Conservation (phyloP, 2,797 vertebrate species). For the Pachyuromys duprasi region DNA sequence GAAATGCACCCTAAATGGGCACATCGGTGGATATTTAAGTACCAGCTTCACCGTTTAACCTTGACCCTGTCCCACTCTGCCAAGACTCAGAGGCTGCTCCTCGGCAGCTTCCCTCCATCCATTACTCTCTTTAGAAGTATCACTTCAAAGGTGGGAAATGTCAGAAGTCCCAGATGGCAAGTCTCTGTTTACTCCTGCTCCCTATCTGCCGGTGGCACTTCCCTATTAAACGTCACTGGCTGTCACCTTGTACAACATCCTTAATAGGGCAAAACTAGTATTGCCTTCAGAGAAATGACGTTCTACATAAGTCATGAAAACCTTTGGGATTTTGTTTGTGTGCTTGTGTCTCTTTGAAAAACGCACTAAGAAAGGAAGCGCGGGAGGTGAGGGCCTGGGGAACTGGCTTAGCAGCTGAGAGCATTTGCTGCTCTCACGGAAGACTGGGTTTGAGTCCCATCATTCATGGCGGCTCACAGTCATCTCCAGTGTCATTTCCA, state of each 20-base stretch:
- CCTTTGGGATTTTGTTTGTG: background rate
- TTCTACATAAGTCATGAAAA: slow-evolving; percentile 43
- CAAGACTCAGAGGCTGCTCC: background rate
- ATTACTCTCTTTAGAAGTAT: background rate
- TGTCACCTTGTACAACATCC: background rate
- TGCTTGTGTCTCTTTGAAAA: background rate
- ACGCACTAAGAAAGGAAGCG: background rate
- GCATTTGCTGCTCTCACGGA: background rate
- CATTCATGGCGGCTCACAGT: background rate
- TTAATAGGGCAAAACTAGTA: slow-evolving; percentile 36
- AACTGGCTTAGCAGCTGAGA: background rate
- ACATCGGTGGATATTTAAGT: background rate
- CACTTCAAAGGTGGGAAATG: slow-evolving; percentile 30
- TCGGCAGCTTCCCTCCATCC: background rate
- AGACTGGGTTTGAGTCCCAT: background rate
- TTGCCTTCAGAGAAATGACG: background rate
- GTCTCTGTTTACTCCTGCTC: slow-evolving; percentile 52
- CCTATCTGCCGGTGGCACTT: background rate
- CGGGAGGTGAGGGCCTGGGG: background rate
- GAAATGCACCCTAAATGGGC: background rate
- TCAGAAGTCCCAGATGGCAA: slow-evolving; percentile 24
- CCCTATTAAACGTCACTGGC: background rate
- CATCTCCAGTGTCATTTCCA: background rate
- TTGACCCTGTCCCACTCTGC: slow-evolving; percentile 1
- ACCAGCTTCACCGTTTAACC: slow-evolving; percentile 5